Base-by-base conservation (phyloP, 2,797 vertebrate species). In the Danionella dracula region DNA sequence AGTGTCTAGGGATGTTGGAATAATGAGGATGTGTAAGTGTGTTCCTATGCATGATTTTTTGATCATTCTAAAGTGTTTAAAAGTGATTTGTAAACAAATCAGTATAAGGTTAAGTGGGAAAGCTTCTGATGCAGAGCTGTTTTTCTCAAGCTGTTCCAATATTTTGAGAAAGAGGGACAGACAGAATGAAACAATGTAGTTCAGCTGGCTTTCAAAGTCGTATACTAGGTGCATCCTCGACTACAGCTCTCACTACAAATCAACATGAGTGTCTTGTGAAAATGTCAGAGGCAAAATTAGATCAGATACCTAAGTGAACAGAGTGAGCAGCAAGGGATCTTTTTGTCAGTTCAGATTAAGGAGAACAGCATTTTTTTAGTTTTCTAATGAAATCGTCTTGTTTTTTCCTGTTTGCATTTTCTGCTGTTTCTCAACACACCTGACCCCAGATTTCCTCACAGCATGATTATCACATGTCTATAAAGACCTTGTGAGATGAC, bases 101-200 rank as follows among this genome's bases (percentile, higher is more conserved):
- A n/a, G n/a, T n/a, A n/a, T n/a, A n/a, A n/a, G n/a, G n/a, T n/a
- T n/a, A n/a, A n/a, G n/a, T n/a, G 19, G 21, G 21, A 56, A 41
- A 6, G 12, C 10, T 4, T 41, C 54, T 41, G 54, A 56, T 8
- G 54, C 38, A 42, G 17, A 27, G 11, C 5, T 40, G 8, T n/a
- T 17, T 42, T 57, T 13, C 15, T 57, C 21, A 0, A 10, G 37
- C 9, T 58, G 80, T 82, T 83, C 83, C 78, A 11, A 83, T 86
- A 87, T 87, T 86, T 86, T 86, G 84, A 87, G 79, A 5, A 12
- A 20, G 46, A 50, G 59, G 71, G 71, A 70, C 79, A 69, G 76
- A 78, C 23, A 81, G 75, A 83, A 83, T 83, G 73, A 67, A 82
- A 84, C 78, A 82, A 82, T 82, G 83, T 76, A 75, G 51, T 15